A percentile compares a stretch with the other conserved stretches of the same genome.
phyloP scores from a whole-genome alignment of 2,888 invertebrate species.

The Ophonus ardosiacus region DNA sequence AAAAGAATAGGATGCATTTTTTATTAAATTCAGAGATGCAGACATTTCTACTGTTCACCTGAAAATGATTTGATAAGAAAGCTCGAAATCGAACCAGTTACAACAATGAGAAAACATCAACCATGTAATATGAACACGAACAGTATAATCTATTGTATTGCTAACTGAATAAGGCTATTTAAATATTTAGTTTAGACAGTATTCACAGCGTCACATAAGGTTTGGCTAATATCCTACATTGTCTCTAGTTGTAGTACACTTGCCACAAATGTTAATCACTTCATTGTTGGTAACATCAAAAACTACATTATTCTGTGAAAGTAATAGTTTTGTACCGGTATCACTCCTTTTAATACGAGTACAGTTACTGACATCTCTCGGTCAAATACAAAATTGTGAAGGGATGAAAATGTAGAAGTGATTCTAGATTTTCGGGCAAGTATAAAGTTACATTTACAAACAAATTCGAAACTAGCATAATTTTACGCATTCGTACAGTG shows the following conservation, averaged over 20 bases:
- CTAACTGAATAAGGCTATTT: conserved; percentile 48
- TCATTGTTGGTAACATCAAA: neutral
- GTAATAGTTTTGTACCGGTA: too few relatives aligned
- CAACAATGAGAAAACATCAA: conserved; percentile 36
- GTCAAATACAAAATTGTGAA: too few relatives aligned
- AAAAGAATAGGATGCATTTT: too few relatives aligned
- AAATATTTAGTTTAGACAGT: conserved; percentile 32
- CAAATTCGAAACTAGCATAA: neutral
- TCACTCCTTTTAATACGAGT: too few relatives aligned
- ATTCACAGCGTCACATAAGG: conserved; percentile 26
- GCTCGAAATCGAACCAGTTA: conserved; percentile 39
- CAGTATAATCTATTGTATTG: conserved; percentile 18
- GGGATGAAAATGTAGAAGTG: neutral
- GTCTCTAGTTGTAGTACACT: conserved; percentile 1
- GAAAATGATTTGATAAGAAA: conserved; percentile 14
- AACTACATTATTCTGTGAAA: neutral
- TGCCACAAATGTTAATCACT: neutral
- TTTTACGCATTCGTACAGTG: neutral
- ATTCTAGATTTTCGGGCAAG: neutral
- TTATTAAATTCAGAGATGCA: too few relatives aligned
- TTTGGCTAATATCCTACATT: neutral
- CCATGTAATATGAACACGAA: conserved; percentile 23
- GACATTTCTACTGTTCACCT: neutral
- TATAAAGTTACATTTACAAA: neutral
- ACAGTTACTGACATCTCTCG: too few relatives aligned